These are phyloP conservation scores for Anableps anableps DNA, from an alignment of 2,797 vertebrate genomes.

Conservation along the genomic window DNA sequence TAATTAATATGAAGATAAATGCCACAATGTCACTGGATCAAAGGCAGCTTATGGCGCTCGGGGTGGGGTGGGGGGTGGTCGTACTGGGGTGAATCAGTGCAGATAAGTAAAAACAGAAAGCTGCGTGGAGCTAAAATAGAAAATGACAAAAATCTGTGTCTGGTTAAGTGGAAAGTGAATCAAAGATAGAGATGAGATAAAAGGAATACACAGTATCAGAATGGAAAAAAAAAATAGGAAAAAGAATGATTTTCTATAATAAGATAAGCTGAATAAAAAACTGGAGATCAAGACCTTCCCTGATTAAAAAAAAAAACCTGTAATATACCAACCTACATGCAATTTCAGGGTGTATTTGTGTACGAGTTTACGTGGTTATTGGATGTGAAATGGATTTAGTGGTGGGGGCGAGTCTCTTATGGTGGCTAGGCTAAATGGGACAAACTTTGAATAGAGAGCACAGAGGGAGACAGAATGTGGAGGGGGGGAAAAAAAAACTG, in stretches of 20 bases:
- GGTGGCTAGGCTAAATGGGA: constrained; percentile 76
- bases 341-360: constrained; percentile 53
- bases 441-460: constrained; percentile 76
- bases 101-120: constrained; percentile 36
- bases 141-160: constrained; percentile 32
- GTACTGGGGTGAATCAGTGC: constrained; percentile 48
- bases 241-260: constrained; percentile 21
- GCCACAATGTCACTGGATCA: constrained; percentile 63
- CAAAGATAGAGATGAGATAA: constrained; percentile 31
- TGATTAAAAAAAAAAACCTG: constrained; percentile 45
- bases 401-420: constrained; percentile 46
- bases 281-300: constrained; percentile 25
- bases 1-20: constrained; percentile 74
- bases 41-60: constrained; percentile 56
- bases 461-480: constrained; percentile 69
- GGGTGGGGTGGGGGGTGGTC: not conserved
- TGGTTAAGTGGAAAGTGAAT: constrained; percentile 25
- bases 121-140: constrained; percentile 38
- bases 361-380: constrained; percentile 57
- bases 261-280: constrained; percentile 42
- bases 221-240: constrained; percentile 21
- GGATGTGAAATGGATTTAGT: constrained; percentile 54
- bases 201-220: constrained; percentile 22
- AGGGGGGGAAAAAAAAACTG: constrained; percentile 44
- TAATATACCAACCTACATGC: constrained; percentile 46